Conservation (phyloP, 2,888 invertebrate species). For the Gonocerus acuteangulatus region DNA sequence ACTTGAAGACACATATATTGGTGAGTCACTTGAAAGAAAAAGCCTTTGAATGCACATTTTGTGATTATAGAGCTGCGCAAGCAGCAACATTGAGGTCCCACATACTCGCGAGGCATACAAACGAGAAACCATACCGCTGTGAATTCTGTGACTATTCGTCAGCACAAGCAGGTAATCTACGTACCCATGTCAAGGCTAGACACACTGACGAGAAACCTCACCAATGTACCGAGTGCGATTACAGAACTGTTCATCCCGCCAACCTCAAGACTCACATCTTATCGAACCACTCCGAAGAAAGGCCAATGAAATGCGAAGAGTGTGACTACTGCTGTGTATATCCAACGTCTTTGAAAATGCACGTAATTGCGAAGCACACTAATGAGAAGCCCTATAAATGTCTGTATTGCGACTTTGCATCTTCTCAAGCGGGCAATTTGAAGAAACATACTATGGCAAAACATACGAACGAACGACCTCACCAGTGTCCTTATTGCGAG, state of each 20-base stretch:
- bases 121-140: slow-evolving; percentile 7
- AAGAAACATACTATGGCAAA: slow-evolving; percentile 9
- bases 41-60: background rate
- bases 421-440: background rate
- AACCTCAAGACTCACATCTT: background rate
- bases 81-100: background rate
- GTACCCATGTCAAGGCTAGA: slow-evolving; percentile 9
- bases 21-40: slow-evolving; percentile 6
- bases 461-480: slow-evolving; percentile 8
- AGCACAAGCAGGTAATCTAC: background rate
- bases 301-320: background rate
- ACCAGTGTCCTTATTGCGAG: slow-evolving; percentile 12
- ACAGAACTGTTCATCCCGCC: background rate
- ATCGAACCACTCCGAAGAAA: slow-evolving; percentile 8
- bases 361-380: slow-evolving; percentile 2
- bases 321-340: slow-evolving; percentile 6
- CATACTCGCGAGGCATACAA: background rate
- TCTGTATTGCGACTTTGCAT: slow-evolving; percentile 1
- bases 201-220: slow-evolving; percentile 30
- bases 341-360: background rate
- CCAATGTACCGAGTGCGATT: slow-evolving; percentile 27
- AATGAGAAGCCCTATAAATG: slow-evolving; percentile 13
- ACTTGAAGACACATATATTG: slow-evolving; percentile 3
- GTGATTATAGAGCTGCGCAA: slow-evolving; percentile 5
- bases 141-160: background rate